Evolutionary conservation across 2,888 invertebrate species (phyloP).

Genomic region (Axea sp.): DNA sequence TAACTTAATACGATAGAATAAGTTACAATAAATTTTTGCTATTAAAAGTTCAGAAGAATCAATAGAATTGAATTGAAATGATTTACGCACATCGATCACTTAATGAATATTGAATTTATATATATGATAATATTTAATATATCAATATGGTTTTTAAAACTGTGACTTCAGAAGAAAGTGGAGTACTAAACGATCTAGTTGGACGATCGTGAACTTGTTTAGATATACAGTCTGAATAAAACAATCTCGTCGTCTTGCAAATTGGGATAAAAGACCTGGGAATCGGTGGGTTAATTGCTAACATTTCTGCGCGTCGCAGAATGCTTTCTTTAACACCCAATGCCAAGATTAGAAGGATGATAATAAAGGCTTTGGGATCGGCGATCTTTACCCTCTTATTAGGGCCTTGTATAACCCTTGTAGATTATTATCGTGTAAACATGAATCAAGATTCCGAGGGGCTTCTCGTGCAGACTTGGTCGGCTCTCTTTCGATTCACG

Average conservation of each 20-base stretch:
- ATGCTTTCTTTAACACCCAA: slow-evolving; percentile 55
- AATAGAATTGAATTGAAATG: too few relatives aligned
- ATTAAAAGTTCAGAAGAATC: too few relatives aligned
- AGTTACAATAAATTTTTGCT: too few relatives aligned
- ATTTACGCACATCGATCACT: too few relatives aligned
- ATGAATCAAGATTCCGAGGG: slow-evolving; percentile 32
- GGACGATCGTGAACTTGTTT: too few relatives aligned
- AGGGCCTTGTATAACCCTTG: slow-evolving; percentile 43
- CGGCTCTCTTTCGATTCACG: slow-evolving; percentile 29
- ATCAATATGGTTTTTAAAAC: too few relatives aligned
- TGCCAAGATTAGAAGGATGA: slow-evolving; percentile 44
- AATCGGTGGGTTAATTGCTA: slow-evolving; percentile 23
- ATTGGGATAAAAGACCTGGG: slow-evolving; percentile 16
- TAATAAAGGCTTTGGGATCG: slow-evolving; percentile 45
- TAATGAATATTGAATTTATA: too few relatives aligned
- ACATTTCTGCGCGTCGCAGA: slow-evolving; percentile 17
- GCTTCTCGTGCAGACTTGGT: slow-evolving; percentile 8
- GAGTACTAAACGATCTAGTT: too few relatives aligned
- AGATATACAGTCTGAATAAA: too few relatives aligned
- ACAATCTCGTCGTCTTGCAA: background rate
- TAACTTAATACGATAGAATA: too few relatives aligned
- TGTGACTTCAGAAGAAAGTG: too few relatives aligned
- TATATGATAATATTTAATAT: too few relatives aligned
- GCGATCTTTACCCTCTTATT: slow-evolving; percentile 54
- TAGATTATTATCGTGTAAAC: slow-evolving; percentile 42